Percentiles rank a stretch among this genome's conserved stretches.
phyloP scores from a whole-genome alignment of 2,888 invertebrate genomes.

The Malthinus seriepunctatus region DNA sequence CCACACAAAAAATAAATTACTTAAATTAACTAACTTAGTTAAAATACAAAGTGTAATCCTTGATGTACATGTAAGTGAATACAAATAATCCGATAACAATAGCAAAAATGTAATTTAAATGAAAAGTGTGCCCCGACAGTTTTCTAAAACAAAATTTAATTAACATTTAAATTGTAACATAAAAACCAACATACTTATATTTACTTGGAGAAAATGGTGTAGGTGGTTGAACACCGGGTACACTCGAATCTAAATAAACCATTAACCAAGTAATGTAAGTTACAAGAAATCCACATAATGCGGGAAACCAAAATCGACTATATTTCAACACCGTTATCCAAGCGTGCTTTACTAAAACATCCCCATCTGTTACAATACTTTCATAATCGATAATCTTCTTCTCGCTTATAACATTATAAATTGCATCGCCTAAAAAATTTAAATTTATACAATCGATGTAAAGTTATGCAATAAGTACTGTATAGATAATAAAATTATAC shows the following conservation, averaged over 20 bases:
- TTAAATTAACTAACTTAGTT: too few relatives aligned
- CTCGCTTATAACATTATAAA: constrained; percentile 42
- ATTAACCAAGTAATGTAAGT: constrained; percentile 62
- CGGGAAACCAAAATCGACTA: constrained; percentile 49
- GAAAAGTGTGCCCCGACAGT: constrained; percentile 51
- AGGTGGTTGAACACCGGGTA: constrained; percentile 64
- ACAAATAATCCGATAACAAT: constrained; percentile 56
- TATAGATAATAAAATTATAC: constrained; percentile 31
- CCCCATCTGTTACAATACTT: constrained; percentile 46
- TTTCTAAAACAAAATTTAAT: constrained; percentile 40
- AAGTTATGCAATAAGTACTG: too few relatives aligned
- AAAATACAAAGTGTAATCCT: constrained; percentile 38
- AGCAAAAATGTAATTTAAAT: constrained; percentile 58
- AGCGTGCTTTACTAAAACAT: constrained; percentile 46
- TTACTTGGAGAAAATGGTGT: constrained; percentile 61
- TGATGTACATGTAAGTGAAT: constrained; percentile 51
- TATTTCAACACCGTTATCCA: constrained; percentile 47
- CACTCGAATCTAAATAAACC: constrained; percentile 64
- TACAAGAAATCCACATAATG: constrained; percentile 56
- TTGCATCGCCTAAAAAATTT: constrained; percentile 37
- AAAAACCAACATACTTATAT: constrained; percentile 51
- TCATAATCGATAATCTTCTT: constrained; percentile 44
- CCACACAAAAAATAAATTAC: too few relatives aligned
- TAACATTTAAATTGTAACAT: neutral
- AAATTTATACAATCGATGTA: neutral